These are phyloP conservation scores for Penaeus vannamei DNA, from an alignment of 1,140 invertebrate species.

Conservation along the genomic window DNA sequence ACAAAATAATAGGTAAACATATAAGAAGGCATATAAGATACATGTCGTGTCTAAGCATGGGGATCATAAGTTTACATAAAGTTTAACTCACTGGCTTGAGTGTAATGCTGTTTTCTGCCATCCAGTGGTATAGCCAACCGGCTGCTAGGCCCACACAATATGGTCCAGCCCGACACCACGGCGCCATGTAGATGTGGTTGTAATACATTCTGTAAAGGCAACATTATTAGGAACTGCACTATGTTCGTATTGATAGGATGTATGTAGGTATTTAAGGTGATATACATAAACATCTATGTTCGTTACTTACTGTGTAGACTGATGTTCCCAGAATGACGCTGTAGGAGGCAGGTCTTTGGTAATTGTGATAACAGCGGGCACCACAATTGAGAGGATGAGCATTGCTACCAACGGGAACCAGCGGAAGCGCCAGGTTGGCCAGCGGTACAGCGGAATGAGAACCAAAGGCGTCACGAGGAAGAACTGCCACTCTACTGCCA, in stretches of 20 bases:
- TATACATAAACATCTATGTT: not conserved
- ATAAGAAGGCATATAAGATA: too few species aligned
- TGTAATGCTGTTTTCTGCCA: conserved; percentile 31
- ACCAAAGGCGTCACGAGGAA: conserved; percentile 46
- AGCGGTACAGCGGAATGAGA: conserved; percentile 49
- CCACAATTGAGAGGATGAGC: conserved; percentile 26
- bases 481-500: conserved; percentile 59
- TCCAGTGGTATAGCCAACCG: conserved; percentile 36
- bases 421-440: conserved; percentile 23
- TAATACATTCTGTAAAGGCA: conserved; percentile 40
- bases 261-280: too few species aligned
- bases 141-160: conserved; percentile 49
- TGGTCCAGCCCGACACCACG: conserved; percentile 53
- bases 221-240: not conserved
- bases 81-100: conserved; percentile 35
- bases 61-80: not conserved
- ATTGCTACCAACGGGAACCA: conserved; percentile 30
- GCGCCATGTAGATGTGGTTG: conserved; percentile 40
- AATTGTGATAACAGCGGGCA: conserved; percentile 37
- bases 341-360: conserved; percentile 45
- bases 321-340: conserved; percentile 17
- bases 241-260: not conserved
- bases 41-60: not conserved
- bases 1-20: too few species aligned
- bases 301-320: conserved; percentile 17